Evolutionary conservation across 1,140 invertebrate species (phyloP).

Genomic region (Cotesia glomerata): DNA sequence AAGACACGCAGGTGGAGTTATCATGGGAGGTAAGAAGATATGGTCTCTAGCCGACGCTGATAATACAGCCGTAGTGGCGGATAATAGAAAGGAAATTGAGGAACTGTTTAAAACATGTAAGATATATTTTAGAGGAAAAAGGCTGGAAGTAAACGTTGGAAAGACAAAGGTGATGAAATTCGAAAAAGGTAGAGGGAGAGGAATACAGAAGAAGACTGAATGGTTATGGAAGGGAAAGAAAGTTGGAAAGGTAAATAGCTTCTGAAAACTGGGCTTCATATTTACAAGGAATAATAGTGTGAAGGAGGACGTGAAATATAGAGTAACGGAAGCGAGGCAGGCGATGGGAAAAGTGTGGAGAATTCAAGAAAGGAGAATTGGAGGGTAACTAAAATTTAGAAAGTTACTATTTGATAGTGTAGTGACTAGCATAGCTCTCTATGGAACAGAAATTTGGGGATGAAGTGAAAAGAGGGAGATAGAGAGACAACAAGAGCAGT

Average conservation of each 20-base stretch:
- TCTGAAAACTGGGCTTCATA: slow-evolving; percentile 18
- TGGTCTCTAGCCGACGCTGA: slow-evolving; percentile 16
- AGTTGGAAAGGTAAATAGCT: slow-evolving; percentile 20
- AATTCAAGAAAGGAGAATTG: slow-evolving; percentile 14
- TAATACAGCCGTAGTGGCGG: slow-evolving; percentile 18
- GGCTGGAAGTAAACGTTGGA: too few species aligned
- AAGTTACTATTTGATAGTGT: slow-evolving; percentile 18
- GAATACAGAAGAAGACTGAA: neutral
- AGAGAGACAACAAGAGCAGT: too few species aligned
- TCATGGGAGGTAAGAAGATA: slow-evolving; percentile 10
- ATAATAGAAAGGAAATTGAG: neutral
- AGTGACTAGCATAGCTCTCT: slow-evolving; percentile 3
- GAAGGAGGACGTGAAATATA: too few species aligned
- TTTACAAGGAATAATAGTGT: too few species aligned
- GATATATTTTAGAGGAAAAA: slow-evolving; percentile 15
- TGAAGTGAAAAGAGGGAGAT: too few species aligned
- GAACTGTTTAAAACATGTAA: slow-evolving; percentile 4
- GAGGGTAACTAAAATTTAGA: slow-evolving; percentile 16
- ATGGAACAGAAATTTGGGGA: neutral
- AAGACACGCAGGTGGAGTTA: slow-evolving; percentile 14
- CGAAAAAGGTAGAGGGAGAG: slow-evolving; percentile 11
- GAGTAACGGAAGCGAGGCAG: too few species aligned
- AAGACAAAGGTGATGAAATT: too few species aligned
- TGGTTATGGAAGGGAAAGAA: slow-evolving; percentile 18
- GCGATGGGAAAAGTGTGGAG: slow-evolving; percentile 21